phyloP scores from a whole-genome alignment of 2,888 invertebrate genomes.

The Polylopha cassiicola region DNA sequence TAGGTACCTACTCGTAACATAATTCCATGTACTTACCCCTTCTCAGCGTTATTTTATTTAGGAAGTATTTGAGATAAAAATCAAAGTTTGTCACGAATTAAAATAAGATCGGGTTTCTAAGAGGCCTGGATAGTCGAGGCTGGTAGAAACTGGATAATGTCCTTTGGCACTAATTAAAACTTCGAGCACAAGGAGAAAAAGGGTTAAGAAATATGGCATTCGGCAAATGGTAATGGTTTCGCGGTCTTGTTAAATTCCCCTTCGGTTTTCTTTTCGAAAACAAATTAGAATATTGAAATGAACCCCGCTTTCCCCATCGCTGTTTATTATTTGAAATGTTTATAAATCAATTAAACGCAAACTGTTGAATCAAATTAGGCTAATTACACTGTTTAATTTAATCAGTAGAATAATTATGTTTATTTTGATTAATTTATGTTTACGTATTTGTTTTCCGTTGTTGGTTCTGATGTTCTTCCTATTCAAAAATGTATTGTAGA shows the following conservation, averaged over 20 bases:
- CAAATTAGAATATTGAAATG: slow-evolving; percentile 49
- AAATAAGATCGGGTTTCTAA: slow-evolving; percentile 50
- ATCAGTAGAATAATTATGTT: slow-evolving; percentile 4
- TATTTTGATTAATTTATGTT: not conserved
- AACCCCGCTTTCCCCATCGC: slow-evolving; percentile 19
- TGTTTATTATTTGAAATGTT: slow-evolving; percentile 19
- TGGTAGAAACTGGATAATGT: slow-evolving; percentile 66
- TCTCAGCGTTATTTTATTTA: slow-evolving; percentile 20
- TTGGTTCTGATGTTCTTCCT: too few relatives aligned
- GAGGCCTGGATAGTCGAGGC: slow-evolving; percentile 48
- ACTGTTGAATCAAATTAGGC: slow-evolving; percentile 4
- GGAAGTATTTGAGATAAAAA: slow-evolving; percentile 16
- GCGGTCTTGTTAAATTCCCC: slow-evolving; percentile 59
- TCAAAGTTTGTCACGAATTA: slow-evolving; percentile 10
- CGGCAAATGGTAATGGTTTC: slow-evolving; percentile 62
- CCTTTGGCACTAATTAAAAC: slow-evolving; percentile 76
- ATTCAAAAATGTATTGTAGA: too few relatives aligned
- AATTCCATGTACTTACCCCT: not conserved
- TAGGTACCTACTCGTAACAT: too few relatives aligned
- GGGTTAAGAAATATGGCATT: slow-evolving; percentile 71
- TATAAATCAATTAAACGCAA: slow-evolving; percentile 6
- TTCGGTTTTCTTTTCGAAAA: slow-evolving; percentile 53
- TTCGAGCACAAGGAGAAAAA: slow-evolving; percentile 66
- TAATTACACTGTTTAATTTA: not conserved
- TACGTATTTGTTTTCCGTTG: too few relatives aligned